A percentile compares a stretch with the other conserved stretches of the same genome.
phyloP scores from a whole-genome alignment of 2,113 vertebrate species.

The Accipiter virgatus region DNA sequence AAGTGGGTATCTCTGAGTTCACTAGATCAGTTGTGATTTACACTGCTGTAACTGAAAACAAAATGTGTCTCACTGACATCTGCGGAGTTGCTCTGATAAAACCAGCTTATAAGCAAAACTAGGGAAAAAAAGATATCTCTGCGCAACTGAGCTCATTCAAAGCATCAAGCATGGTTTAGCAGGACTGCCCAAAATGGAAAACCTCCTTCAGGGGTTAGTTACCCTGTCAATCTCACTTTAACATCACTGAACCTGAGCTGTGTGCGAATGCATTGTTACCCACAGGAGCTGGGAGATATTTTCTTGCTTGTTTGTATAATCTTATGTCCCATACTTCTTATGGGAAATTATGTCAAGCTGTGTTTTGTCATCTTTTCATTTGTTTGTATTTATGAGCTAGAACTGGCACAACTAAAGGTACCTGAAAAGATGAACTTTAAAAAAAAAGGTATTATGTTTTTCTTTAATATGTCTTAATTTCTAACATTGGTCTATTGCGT shows the following conservation, averaged over 20 bases:
- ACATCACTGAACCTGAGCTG: neutral
- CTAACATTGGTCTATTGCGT: neutral
- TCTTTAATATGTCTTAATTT: neutral
- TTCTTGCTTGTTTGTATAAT: neutral
- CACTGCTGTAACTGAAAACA: conserved; percentile 5
- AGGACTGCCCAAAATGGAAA: conserved; percentile 13
- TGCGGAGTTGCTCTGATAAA: neutral
- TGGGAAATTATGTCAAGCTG: neutral
- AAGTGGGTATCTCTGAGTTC: neutral
- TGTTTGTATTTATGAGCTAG: neutral
- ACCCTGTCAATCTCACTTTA: conserved; percentile 13
- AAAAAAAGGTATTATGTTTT: neutral
- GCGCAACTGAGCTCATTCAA: neutral
- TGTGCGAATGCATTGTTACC: neutral
- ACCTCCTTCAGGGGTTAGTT: conserved; percentile 23
- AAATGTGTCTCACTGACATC: conserved; percentile 24
- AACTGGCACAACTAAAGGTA: neutral
- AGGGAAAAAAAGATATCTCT: neutral
- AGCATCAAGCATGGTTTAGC: conserved; percentile 35
- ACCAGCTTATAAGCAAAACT: neutral
- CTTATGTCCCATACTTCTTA: neutral
- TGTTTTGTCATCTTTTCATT: neutral
- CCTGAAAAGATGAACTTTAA: neutral
- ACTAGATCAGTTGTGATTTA: conserved; percentile 29
- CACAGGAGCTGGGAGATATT: neutral